Conservation (phyloP, 2,797 vertebrate species). For the Xiphorhynchus erythropygius region DNA sequence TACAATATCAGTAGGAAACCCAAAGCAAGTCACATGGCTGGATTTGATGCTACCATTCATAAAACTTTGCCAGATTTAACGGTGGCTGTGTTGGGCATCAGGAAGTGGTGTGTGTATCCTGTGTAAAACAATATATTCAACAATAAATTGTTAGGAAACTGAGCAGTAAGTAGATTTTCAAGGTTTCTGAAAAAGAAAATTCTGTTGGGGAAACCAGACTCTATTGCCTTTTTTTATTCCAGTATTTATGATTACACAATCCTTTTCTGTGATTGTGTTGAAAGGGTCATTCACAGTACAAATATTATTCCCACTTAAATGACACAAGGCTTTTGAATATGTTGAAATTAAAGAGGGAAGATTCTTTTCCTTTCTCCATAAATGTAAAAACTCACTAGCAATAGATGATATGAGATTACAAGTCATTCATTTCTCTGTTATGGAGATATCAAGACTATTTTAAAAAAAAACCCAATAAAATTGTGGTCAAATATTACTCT, state of each 20-base stretch:
- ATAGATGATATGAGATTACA: background rate
- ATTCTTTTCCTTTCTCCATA: background rate
- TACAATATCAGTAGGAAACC: background rate
- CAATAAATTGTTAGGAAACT: background rate
- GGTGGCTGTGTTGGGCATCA: background rate
- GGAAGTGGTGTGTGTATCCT: background rate
- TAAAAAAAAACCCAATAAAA: background rate
- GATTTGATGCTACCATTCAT: background rate
- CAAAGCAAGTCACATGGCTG: accelerated
- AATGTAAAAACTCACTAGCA: background rate
- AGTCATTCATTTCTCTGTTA: background rate
- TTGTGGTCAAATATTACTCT: background rate
- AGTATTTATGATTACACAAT: background rate
- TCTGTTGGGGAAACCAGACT: background rate
- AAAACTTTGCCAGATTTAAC: background rate
- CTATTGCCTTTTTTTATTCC: background rate
- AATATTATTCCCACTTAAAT: background rate
- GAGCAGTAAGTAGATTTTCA: background rate
- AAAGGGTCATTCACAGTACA: background rate
- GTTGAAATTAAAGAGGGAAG: background rate
- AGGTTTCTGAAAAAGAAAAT: background rate
- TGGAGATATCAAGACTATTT: background rate
- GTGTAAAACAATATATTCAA: background rate
- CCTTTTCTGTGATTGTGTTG: background rate
- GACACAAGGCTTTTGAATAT: background rate